These are phyloP conservation scores for Conomelus anceps DNA, from an alignment of 2,888 invertebrate genomes.

Conservation along the genomic window DNA sequence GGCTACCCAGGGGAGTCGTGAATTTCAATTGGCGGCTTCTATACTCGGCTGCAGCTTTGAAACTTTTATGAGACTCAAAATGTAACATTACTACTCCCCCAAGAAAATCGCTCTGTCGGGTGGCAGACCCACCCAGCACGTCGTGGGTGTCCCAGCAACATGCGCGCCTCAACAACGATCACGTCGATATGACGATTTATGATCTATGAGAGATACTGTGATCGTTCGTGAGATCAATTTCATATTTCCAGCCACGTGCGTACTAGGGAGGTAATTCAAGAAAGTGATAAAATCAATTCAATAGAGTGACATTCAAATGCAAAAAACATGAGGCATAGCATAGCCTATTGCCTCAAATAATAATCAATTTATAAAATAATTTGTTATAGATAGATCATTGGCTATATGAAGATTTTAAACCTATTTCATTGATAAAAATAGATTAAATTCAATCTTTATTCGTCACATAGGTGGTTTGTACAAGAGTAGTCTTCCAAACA, in stretches of 20 bases:
- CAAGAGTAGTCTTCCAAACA: too few relatives aligned
- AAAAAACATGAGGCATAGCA: not conserved
- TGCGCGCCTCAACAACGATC: too few relatives aligned
- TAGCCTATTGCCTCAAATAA: not conserved
- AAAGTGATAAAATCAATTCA: not conserved
- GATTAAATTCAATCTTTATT: too few relatives aligned
- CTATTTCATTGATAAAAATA: too few relatives aligned
- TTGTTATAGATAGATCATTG: too few relatives aligned
- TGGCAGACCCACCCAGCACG: not conserved
- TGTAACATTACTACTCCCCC: constrained; percentile 24
- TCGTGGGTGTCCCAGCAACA: not conserved
- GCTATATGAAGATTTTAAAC: too few relatives aligned
- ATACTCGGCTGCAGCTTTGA: constrained; percentile 22
- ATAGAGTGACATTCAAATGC: not conserved
- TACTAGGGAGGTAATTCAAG: not conserved
- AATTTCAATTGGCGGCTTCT: constrained; percentile 24
- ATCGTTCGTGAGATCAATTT: not conserved
- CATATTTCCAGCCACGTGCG: not conserved
- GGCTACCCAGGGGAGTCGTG: constrained; percentile 19
- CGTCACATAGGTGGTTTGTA: too few relatives aligned
- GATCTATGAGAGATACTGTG: not conserved
- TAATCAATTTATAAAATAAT: too few relatives aligned
- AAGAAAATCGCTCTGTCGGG: not conserved
- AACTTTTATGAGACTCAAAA: constrained; percentile 27
- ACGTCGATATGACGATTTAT: not conserved